Percentiles rank a stretch among this genome's conserved stretches.
Evolutionary conservation across 1,140 invertebrate genomes (phyloP).

Genomic region (Pachyrhynchus sulphureomaculatus): DNA sequence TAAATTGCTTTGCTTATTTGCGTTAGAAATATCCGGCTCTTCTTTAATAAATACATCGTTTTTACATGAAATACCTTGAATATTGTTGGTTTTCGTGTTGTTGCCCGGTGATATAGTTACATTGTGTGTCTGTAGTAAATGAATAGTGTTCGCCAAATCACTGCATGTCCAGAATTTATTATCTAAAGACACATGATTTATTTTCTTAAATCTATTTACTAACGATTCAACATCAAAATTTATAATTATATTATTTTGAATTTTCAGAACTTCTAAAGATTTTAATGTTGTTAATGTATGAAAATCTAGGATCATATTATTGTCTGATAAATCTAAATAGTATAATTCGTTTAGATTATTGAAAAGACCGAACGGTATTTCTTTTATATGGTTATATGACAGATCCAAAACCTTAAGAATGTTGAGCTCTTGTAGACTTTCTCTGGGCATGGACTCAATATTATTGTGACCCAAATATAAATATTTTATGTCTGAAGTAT

Average conservation of each 20-base stretch:
- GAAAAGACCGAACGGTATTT: background rate
- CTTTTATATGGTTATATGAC: background rate
- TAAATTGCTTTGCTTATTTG: background rate
- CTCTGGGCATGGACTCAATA: background rate
- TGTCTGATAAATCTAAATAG: background rate
- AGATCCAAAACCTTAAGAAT: background rate
- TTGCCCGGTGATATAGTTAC: background rate
- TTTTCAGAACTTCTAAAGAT: background rate
- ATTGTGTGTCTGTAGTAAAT: background rate
- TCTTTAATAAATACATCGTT: conserved; percentile 3
- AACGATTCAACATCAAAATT: background rate
- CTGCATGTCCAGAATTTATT: background rate
- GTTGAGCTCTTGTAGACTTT: background rate
- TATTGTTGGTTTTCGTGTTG: background rate
- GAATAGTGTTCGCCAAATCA: background rate
- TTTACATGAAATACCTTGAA: background rate
- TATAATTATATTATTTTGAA: background rate
- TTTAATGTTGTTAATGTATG: background rate
- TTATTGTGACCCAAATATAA: background rate
- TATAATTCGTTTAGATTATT: background rate
- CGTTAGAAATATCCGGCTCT: background rate
- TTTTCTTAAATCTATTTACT: background rate
- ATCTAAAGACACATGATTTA: background rate
- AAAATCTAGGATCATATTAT: background rate
- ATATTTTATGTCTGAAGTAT: too few relatives aligned